Evolutionary conservation across 2,113 vertebrate species (phyloP).

Genomic region (Xiphias gladius): DNA sequence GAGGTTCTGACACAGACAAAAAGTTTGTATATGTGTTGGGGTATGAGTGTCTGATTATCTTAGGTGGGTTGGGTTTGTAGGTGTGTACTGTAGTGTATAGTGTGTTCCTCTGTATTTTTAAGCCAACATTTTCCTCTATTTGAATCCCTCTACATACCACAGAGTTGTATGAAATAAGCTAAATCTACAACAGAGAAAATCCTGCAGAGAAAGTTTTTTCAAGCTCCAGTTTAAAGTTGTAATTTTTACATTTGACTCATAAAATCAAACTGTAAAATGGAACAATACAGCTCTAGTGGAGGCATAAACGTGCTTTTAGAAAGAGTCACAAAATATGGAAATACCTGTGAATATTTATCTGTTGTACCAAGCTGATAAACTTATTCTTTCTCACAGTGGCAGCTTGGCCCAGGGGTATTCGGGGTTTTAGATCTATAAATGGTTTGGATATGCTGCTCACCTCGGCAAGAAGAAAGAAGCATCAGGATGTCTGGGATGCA

Average conservation of each 20-base stretch:
- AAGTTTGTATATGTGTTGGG: conserved; percentile 16
- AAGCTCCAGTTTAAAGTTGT: not conserved
- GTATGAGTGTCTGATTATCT: not conserved
- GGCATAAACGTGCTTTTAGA: not conserved
- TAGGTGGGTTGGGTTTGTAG: not conserved
- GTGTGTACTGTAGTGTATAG: not conserved
- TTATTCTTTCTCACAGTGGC: not conserved
- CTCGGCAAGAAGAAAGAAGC: conserved; percentile 2
- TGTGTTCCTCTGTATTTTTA: not conserved
- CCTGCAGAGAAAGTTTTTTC: not conserved
- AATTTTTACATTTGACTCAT: not conserved
- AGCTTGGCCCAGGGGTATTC: conserved; percentile 24
- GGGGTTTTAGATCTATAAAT: conserved; percentile 24
- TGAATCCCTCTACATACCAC: not conserved
- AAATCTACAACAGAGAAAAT: not conserved
- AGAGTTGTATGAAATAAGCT: not conserved
- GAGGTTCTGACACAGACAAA: conserved; percentile 21
- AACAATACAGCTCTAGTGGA: not conserved
- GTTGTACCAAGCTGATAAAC: not conserved
- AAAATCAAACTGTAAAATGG: not conserved
- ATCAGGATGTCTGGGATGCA: conserved; percentile 7
- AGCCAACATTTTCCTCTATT: not conserved
- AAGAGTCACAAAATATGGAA: not conserved
- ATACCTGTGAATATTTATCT: not conserved
- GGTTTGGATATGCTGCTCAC: conserved; percentile 18